Evolutionary conservation across 1,140 invertebrate species (phyloP).

Genomic region (Listronotus oregonensis): DNA sequence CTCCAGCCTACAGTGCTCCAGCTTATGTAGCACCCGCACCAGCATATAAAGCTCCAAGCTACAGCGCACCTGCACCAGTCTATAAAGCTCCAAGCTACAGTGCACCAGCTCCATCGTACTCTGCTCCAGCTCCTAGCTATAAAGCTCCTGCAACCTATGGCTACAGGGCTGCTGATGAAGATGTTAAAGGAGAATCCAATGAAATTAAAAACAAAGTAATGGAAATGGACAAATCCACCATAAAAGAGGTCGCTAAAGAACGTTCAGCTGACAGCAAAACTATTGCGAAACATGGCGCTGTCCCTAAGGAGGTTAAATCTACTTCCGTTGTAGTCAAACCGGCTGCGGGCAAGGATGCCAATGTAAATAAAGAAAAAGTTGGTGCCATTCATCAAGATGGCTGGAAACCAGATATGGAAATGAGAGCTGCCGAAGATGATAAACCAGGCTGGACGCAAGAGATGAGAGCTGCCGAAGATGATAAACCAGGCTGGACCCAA

Average conservation of each 20-base stretch:
- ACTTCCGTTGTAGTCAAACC: background rate
- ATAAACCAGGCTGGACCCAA: background rate
- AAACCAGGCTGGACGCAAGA: background rate
- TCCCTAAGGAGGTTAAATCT: background rate
- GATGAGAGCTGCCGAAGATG: constrained; percentile 19
- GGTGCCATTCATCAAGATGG: background rate
- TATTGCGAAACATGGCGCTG: background rate
- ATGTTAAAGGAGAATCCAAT: constrained; percentile 12
- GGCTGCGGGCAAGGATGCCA: background rate
- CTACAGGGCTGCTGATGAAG: constrained; percentile 35
- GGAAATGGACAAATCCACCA: constrained; percentile 38
- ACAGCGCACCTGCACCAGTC: constrained; percentile 19
- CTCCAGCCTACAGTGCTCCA: constrained; percentile 11
- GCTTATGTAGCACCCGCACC: constrained; percentile 21
- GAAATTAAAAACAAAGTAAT: constrained; percentile 22
- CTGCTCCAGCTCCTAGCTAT: constrained; percentile 32
- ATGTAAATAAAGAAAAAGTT: constrained; percentile 21
- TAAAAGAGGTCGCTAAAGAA: constrained; percentile 41
- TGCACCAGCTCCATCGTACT: constrained; percentile 26
- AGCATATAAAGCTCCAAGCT: too few species aligned
- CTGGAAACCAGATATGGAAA: constrained; percentile 1
- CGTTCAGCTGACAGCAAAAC: constrained; percentile 1
- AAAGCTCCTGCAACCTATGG: constrained; percentile 11
- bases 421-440: constrained; percentile 16
- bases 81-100: constrained; percentile 24